Percentiles rank a stretch among this genome's conserved stretches.
phyloP scores from a whole-genome alignment of 2,797 vertebrate species.

The Hephaestus fuliginosus region DNA sequence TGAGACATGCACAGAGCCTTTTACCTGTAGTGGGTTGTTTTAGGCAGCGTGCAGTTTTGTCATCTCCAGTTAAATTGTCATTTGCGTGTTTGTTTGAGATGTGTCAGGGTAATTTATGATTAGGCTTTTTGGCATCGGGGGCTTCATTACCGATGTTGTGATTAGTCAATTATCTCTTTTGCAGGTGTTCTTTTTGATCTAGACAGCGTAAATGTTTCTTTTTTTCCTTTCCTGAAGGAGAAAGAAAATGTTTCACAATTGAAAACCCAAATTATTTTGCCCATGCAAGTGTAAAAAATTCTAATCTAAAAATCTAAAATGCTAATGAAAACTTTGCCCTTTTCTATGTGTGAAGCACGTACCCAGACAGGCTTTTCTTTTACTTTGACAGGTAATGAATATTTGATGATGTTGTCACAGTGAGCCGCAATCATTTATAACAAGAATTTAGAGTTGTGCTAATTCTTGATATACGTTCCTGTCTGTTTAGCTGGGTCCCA shows the following conservation, averaged over 20 bases:
- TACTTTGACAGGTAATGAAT: constrained; percentile 33
- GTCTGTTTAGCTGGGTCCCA: background rate
- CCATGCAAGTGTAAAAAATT: background rate
- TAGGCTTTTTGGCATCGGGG: constrained; percentile 3
- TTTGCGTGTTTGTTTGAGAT: constrained; percentile 36
- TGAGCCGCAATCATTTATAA: constrained; percentile 46
- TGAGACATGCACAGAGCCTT: background rate
- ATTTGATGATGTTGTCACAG: constrained; percentile 45
- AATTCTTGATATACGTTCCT: constrained; percentile 5
- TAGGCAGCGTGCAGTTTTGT: background rate
- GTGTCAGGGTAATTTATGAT: constrained; percentile 24
- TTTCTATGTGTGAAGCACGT: constrained; percentile 24
- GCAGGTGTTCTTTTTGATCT: constrained; percentile 15
- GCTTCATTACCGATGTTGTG: background rate
- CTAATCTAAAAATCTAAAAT: constrained; percentile 6
- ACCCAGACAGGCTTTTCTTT: background rate
- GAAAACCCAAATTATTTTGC: background rate
- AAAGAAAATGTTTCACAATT: background rate
- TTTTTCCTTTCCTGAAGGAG: constrained; percentile 1
- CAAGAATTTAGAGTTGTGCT: constrained; percentile 27
- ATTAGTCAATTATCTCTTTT: constrained; percentile 27
- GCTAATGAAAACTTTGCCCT: constrained; percentile 18
- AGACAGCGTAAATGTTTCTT: background rate
- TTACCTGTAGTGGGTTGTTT: constrained; percentile 7
- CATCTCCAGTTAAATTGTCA: background rate